Evolutionary conservation across 2,888 invertebrate genomes (phyloP).

Genomic region (Troides helena): DNA sequence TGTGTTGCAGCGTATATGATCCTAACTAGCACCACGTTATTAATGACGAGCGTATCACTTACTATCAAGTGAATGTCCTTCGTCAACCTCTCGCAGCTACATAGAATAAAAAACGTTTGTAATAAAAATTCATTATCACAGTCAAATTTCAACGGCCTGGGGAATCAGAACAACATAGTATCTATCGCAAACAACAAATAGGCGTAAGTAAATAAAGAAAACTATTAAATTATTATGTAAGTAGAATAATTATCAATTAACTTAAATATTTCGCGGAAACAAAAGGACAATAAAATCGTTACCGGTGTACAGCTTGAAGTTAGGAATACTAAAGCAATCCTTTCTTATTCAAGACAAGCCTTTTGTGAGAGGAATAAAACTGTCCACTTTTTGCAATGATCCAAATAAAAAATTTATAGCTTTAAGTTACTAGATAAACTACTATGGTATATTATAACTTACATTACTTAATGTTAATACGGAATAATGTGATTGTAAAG

Average conservation of each 20-base stretch:
- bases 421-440: background rate
- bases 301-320: slow-evolving; percentile 60
- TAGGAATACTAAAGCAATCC: slow-evolving; percentile 74
- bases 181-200: too few species aligned
- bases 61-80: too few species aligned
- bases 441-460: background rate
- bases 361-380: slow-evolving; percentile 67
- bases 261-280: slow-evolving; percentile 33
- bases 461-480: background rate
- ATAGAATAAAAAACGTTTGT: too few species aligned
- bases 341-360: slow-evolving; percentile 71
- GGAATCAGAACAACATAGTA: too few species aligned
- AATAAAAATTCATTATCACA: too few species aligned
- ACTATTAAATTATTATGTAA: background rate
- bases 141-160: too few species aligned
- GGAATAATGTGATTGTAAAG: background rate
- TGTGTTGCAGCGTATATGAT: too few species aligned
- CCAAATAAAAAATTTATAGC: background rate
- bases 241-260: background rate
- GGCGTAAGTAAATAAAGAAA: too few species aligned
- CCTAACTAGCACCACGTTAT: too few species aligned
- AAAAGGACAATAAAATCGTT: slow-evolving; percentile 65
- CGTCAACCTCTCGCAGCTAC: too few species aligned
- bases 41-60: too few species aligned
- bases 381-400: slow-evolving; percentile 54